Percentiles rank a stretch among this genome's conserved stretches.
These are phyloP conservation scores for Lasioglossum oenotherae DNA, from an alignment of 2,888 invertebrate species.

Conservation along the genomic window DNA sequence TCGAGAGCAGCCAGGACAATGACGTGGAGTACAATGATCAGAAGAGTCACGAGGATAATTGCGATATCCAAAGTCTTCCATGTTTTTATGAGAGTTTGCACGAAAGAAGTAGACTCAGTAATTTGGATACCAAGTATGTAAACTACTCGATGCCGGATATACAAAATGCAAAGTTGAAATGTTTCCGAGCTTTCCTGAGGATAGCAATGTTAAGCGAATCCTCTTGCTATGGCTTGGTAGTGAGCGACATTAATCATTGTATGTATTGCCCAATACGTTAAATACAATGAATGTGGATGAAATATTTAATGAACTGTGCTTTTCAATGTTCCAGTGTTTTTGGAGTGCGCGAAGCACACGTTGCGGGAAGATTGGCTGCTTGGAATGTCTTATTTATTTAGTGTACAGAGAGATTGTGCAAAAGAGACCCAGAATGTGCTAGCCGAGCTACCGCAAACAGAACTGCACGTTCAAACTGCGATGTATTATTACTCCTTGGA, in stretches of 20 bases:
- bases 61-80: constrained; percentile 79
- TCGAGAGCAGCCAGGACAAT: constrained; percentile 65
- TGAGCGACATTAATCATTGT: constrained; percentile 81
- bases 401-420: constrained; percentile 79
- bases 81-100: constrained; percentile 83
- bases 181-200: constrained; percentile 82
- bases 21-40: constrained; percentile 57
- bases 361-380: constrained; percentile 85
- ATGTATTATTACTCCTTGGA: constrained; percentile 78
- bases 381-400: constrained; percentile 85
- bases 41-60: constrained; percentile 50
- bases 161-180: constrained; percentile 79
- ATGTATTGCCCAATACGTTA: constrained; percentile 59
- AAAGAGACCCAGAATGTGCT: constrained; percentile 72
- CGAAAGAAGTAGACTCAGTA: constrained; percentile 77
- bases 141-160: constrained; percentile 81
- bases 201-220: constrained; percentile 82
- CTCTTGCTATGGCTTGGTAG: constrained; percentile 78
- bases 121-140: constrained; percentile 80
- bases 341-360: constrained; percentile 85
- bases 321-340: constrained; percentile 81
- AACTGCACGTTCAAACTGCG: constrained; percentile 76
- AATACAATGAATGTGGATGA: background rate
- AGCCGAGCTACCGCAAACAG: constrained; percentile 72
- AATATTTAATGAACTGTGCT: constrained; percentile 26